These are phyloP conservation scores for Eupithecia centaureata DNA, from an alignment of 2,888 invertebrate genomes.

Conservation along the genomic window DNA sequence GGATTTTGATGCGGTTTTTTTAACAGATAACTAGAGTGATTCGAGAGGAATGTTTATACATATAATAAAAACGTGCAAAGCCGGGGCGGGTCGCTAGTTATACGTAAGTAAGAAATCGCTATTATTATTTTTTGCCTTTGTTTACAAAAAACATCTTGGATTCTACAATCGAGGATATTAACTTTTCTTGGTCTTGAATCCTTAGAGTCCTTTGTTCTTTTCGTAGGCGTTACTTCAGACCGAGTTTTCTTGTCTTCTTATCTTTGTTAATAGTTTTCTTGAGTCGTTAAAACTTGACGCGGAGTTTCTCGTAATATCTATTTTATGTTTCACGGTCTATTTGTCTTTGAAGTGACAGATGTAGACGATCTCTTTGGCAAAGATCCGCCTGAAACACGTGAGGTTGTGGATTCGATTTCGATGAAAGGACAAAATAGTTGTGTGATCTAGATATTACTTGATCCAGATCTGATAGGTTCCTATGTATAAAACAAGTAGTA, in stretches of 20 bases:
- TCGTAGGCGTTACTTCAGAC: not conserved
- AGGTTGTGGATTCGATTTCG: not conserved
- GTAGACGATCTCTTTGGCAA: too few relatives aligned
- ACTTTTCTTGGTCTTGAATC: not conserved
- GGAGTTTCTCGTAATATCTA: conserved; percentile 24
- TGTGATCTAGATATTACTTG: not conserved
- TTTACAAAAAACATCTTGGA: not conserved
- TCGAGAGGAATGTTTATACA: too few relatives aligned
- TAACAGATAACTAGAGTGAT: too few relatives aligned
- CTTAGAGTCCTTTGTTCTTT: not conserved
- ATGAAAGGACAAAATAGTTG: not conserved
- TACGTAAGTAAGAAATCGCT: too few relatives aligned
- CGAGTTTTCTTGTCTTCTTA: conserved; percentile 20
- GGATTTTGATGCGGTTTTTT: too few relatives aligned
- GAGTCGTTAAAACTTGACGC: conserved; percentile 31
- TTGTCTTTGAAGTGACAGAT: conserved; percentile 8
- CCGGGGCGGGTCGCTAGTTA: too few relatives aligned
- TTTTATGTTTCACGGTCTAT: conserved; percentile 15
- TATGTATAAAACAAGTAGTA: too few relatives aligned
- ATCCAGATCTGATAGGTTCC: too few relatives aligned
- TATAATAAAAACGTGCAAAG: too few relatives aligned
- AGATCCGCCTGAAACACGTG: not conserved
- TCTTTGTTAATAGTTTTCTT: conserved; percentile 31
- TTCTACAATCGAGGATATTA: not conserved
- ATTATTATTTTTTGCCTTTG: too few relatives aligned